phyloP scores from a whole-genome alignment of 2,888 invertebrate species.

The Lithophane leautieri region DNA sequence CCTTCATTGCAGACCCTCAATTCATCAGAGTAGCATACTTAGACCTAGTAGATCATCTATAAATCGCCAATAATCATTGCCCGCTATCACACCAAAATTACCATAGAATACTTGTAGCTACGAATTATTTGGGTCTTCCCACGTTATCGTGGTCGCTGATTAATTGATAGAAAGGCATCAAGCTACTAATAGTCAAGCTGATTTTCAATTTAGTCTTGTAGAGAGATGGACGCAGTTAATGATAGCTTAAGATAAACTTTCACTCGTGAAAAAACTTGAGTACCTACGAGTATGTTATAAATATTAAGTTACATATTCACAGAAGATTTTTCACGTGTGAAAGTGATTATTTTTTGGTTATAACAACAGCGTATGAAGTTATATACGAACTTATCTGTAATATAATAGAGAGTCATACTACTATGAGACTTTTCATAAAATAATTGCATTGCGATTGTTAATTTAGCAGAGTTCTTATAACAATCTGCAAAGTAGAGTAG shows the following conservation, averaged over 20 bases:
- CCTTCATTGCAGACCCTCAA: too few species aligned
- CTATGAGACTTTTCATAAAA: not conserved
- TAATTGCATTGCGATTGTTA: not conserved
- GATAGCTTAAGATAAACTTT: constrained; percentile 46
- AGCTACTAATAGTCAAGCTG: constrained; percentile 33
- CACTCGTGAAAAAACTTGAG: constrained; percentile 36
- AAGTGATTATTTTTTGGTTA: not conserved
- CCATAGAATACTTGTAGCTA: not conserved
- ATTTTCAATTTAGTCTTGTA: constrained; percentile 48
- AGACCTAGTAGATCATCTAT: not conserved
- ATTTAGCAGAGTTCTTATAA: not conserved
- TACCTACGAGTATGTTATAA: constrained; percentile 12
- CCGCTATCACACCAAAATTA: not conserved
- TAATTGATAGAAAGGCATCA: constrained; percentile 44
- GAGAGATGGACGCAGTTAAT: constrained; percentile 47
- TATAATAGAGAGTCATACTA: not conserved
- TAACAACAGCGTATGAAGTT: too few species aligned
- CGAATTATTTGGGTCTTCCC: constrained; percentile 17
- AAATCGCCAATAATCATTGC: not conserved
- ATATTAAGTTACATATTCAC: constrained; percentile 1
- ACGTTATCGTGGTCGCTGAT: constrained; percentile 28
- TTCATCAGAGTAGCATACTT: not conserved
- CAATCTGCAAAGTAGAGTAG: not conserved
- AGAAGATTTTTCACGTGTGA: constrained; percentile 1
- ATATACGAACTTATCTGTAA: not conserved